Evolutionary conservation across 92 coral and sea anemone genomes (phyloP).

Genomic region (Palythoa grandiflora): DNA sequence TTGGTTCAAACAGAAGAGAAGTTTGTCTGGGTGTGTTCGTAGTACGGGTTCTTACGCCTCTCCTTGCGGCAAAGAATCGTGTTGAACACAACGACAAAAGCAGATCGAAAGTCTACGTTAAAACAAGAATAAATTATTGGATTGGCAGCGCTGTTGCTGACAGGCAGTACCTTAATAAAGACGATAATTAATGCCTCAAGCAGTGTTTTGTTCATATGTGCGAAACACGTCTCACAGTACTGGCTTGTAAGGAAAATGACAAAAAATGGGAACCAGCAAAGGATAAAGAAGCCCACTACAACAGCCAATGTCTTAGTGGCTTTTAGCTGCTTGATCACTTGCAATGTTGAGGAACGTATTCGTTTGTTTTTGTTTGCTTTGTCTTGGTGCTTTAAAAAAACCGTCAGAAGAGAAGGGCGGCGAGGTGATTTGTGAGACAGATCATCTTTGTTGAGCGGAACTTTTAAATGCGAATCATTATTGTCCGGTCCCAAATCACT

Average conservation of each 20-base stretch:
- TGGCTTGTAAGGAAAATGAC: conserved; percentile 89
- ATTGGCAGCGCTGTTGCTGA: conserved; percentile 94
- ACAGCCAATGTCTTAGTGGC: conserved; percentile 97
- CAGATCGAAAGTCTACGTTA: conserved; percentile 90
- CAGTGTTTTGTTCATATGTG: conserved; percentile 34
- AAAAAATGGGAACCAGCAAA: conserved; percentile 97
- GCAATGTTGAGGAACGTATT: conserved; percentile 69
- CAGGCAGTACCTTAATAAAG: conserved; percentile 87
- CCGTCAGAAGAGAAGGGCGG: conserved; percentile 14
- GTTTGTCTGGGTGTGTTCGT: conserved; percentile 20
- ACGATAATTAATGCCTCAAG: conserved; percentile 57
- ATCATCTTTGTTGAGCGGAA: conserved; percentile 14
- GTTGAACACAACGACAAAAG: conserved; percentile 81
- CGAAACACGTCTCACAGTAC: conserved; percentile 77
- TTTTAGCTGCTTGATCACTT: conserved; percentile 89
- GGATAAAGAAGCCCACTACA: conserved; percentile 89
- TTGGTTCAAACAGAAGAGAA: conserved; percentile 23
- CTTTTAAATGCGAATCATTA: background rate
- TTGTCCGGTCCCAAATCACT: conserved; percentile 68
- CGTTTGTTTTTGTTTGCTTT: conserved; percentile 41
- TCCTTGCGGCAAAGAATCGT: conserved; percentile 62
- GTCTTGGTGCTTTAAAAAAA: background rate
- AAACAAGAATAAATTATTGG: conserved; percentile 96
- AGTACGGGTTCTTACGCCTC: conserved; percentile 26
- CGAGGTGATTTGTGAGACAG: background rate